Evolutionary conservation across 2,113 vertebrate genomes (phyloP).

Genomic region (Pseudolaguvia tuberculata): DNA sequence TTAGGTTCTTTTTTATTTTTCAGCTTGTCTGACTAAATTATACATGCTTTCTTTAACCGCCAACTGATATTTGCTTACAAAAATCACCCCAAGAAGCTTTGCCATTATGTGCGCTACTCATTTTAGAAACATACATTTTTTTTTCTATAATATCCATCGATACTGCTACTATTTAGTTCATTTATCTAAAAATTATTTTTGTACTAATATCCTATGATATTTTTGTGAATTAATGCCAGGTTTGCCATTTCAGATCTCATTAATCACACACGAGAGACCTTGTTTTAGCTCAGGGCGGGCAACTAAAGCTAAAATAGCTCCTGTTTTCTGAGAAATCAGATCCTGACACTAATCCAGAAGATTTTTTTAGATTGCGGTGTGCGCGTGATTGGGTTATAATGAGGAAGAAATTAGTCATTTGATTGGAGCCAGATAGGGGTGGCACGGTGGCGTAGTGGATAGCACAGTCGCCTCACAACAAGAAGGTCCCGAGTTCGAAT

Average conservation of each 20-base stretch:
- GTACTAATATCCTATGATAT: neutral
- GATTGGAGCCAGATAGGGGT: neutral
- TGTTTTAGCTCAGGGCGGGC: constrained; percentile 29
- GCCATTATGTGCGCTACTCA: neutral
- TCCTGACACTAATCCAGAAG: constrained; percentile 7
- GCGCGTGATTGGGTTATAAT: neutral
- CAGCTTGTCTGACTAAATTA: constrained; percentile 11
- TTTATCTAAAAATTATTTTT: neutral
- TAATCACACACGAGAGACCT: constrained; percentile 1
- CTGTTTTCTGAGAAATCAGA: constrained; percentile 20
- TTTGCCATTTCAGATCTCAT: constrained; percentile 3
- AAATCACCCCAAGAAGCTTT: neutral
- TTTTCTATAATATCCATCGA: neutral
- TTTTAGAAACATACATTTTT: neutral
- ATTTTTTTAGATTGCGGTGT: constrained; percentile 2
- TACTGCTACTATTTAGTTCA: neutral
- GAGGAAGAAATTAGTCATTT: neutral
- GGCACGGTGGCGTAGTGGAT: too few relatives aligned
- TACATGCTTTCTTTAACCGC: constrained; percentile 2
- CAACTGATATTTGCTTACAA: neutral
- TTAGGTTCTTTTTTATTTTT: neutral
- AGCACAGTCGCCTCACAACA: too few relatives aligned
- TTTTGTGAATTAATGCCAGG: neutral
- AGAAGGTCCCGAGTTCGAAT: too few relatives aligned
- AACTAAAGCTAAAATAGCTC: constrained; percentile 31